These are phyloP conservation scores for Ptiloglossa arizonensis DNA, from an alignment of 1,140 invertebrate species.

Conservation along the genomic window DNA sequence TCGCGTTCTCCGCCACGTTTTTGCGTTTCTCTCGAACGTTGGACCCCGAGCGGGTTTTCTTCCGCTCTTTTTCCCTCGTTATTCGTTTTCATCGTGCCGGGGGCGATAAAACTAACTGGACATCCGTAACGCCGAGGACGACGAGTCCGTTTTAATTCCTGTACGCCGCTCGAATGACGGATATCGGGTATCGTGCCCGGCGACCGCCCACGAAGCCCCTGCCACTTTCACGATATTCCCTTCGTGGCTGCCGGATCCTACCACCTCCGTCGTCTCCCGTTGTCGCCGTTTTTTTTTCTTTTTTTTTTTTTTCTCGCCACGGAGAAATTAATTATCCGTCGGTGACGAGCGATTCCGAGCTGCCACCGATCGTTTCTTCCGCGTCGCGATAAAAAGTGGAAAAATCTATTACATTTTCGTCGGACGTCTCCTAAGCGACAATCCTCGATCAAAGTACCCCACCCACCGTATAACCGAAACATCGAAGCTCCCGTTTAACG, in stretches of 20 bases:
- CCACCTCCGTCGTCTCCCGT: background rate
- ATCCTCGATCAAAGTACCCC: too few species aligned
- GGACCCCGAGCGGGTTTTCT: background rate
- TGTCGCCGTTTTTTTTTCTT: background rate
- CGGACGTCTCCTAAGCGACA: too few species aligned
- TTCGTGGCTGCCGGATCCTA: background rate
- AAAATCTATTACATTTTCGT: too few species aligned
- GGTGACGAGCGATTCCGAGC: slow-evolving; percentile 33
- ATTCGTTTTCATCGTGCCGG: slow-evolving; percentile 24
- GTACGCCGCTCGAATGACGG: slow-evolving; percentile 38
- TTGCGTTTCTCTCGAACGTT: slow-evolving; percentile 1
- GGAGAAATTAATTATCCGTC: slow-evolving; percentile 63
- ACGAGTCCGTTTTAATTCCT: slow-evolving; percentile 50
- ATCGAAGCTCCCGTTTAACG: too few species aligned
- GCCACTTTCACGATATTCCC: slow-evolving; percentile 16
- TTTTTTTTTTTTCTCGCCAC: background rate
- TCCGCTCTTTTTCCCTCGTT: background rate
- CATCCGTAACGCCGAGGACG: slow-evolving; percentile 33
- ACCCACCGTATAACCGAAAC: too few species aligned
- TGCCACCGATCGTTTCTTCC: slow-evolving; percentile 12
- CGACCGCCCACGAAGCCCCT: slow-evolving; percentile 49
- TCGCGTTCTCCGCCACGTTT: background rate
- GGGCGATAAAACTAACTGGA: slow-evolving; percentile 45
- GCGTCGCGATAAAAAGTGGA: background rate
- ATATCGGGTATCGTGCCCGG: slow-evolving; percentile 52